Percentiles rank a stretch among this genome's conserved stretches.
Conservation (phyloP, 2,888 invertebrate genomes). For the Aphidius colemani region DNA sequence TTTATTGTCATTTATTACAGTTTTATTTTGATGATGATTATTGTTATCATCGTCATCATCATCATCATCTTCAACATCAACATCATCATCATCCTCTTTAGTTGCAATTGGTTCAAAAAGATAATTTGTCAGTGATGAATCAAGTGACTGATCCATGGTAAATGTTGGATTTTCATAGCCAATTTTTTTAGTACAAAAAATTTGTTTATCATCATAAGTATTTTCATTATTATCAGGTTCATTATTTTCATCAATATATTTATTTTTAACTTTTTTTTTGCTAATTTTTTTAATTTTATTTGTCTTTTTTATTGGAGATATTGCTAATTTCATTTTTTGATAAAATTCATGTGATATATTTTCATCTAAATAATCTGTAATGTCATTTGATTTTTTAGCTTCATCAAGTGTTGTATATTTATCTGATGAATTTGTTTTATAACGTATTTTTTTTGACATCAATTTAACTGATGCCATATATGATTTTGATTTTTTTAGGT, state of each 20-base stretch:
- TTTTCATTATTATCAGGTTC: conserved; percentile 3
- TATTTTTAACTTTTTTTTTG: conserved; percentile 12
- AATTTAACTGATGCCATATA: conserved; percentile 53
- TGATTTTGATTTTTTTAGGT: conserved; percentile 53
- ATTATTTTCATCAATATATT: conserved; percentile 10
- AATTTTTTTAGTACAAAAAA: conserved; percentile 31
- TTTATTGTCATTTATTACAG: neutral
- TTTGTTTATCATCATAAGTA: conserved; percentile 22
- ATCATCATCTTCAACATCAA: conserved; percentile 6
- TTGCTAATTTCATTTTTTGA: neutral
- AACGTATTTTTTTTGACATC: conserved; percentile 50
- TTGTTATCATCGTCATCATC: neutral
- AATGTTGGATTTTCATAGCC: conserved; percentile 56
- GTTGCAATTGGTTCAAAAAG: conserved; percentile 36
- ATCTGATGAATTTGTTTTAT: conserved; percentile 18
- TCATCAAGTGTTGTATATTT: conserved; percentile 13
- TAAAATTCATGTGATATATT: neutral
- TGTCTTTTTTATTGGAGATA: neutral
- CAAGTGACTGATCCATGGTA: conserved; percentile 50
- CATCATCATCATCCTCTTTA: neutral
- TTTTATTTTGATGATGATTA: too few species aligned
- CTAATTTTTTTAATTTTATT: neutral
- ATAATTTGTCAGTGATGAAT: conserved; percentile 48
- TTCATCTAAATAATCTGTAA: neutral
- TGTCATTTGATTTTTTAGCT: conserved; percentile 3